phyloP scores from a whole-genome alignment of 2,888 invertebrate genomes.

The Syritta pipiens region DNA sequence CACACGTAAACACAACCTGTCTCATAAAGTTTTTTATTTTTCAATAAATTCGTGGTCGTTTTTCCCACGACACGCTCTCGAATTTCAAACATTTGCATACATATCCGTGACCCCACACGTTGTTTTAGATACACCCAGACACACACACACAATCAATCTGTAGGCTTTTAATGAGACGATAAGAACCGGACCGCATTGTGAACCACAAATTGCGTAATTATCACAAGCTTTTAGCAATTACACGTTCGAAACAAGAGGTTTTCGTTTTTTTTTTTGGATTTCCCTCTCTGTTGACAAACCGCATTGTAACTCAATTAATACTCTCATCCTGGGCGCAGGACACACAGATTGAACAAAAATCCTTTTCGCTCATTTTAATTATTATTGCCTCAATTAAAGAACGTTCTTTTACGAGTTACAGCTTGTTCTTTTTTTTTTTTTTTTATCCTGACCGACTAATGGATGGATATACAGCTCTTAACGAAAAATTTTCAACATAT shows the following conservation, averaged over 20 bases:
- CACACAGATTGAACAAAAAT: not conserved
- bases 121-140: not conserved
- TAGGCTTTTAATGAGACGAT: not conserved
- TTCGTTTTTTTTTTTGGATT: too few species aligned
- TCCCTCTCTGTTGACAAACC: not conserved
- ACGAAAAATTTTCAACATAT: not conserved
- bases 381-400: conserved; percentile 36
- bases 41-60: too few species aligned
- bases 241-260: too few species aligned
- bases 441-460: not conserved
- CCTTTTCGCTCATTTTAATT: conserved; percentile 17
- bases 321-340: not conserved
- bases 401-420: not conserved
- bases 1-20: too few species aligned
- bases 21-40: conserved; percentile 1
- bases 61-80: conserved; percentile 5
- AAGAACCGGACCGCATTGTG: not conserved
- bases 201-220: not conserved
- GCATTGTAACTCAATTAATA: conserved; percentile 4
- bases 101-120: conserved; percentile 1
- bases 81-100: conserved; percentile 3
- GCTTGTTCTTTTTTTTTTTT: not conserved
- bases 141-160: too few species aligned
- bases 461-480: not conserved
- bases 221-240: conserved; percentile 10